Evolutionary conservation across 2,888 invertebrate genomes (phyloP), one percentile per base, ranked within the genome.

Genomic region (Ectemnius lituratus): DNA sequence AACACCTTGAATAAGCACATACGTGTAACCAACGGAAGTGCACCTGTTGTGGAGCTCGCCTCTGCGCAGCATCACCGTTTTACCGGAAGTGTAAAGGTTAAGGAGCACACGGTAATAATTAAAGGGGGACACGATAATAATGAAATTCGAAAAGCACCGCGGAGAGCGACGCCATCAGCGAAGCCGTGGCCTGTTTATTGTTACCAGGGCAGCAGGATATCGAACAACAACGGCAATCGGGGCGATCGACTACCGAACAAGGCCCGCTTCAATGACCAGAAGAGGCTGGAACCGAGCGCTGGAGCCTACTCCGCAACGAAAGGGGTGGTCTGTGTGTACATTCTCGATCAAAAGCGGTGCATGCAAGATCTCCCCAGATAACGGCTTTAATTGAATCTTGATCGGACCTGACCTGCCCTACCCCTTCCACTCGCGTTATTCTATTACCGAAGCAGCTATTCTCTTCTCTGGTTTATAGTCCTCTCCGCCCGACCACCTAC

Each of bases 341-440:
- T 68, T 68, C 81, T 62, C 85, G 85, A 85, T 87, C 87, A 88
- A 88, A 87, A 87, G 87, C 87, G 80, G 82, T 84, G 85, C 83
- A 80, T 84, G 83, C 84, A 80, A 85, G 84, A 84, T 83, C 83
- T 80, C 84, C 75, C 52, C n/a, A 16, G 85, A 87, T 88, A 88
- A 88, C 87, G 85, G 87, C 86, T 88, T 88, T 89, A 89, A 89
- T 89, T 88, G 88, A 89, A 89, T 89, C 86, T 87, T 86, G 88
- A 88, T 89, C 88, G 86, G 86, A 83, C 86, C 85, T 86, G 85
- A 84, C 85, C 84, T 83, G 86, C 86, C 84, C 83, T 84, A 2
- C 2, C 37, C 37, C 8, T 8, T 37, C 8, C 37, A 5, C 37
- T 37, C 37, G 84, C 86, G 88, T 87, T 89, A 89, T 89, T 89